Evolutionary conservation across 1,140 invertebrate genomes (phyloP), one percentile per base, ranked within the genome.

Genomic region (Drosophila ercepeae): DNA sequence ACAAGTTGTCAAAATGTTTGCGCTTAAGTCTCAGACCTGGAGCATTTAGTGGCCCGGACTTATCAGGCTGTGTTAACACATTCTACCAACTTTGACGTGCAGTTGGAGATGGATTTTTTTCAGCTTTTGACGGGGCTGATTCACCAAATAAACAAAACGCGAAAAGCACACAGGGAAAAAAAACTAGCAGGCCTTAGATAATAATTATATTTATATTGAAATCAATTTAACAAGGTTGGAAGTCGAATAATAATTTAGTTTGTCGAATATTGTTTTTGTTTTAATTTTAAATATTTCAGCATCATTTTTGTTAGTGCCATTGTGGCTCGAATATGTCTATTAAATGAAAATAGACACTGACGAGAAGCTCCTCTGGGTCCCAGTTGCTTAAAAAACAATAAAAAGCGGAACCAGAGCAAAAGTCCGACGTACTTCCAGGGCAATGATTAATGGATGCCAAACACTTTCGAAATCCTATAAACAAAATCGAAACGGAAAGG

Each of bases 1-100:
- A 88, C 82, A 88, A 88, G 77, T 88, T 88, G 82, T 88, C 82
- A 88, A 88, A 88, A 88, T 88, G 82, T 88, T 88, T 88, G 82
- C 61, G 36, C 55, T 59, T 48, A 74, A 79, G 58, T 79, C 75
- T 52, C 70, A 46, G 70, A 23, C 29, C 16, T 13, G 29, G 9
- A 48, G 54, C 54, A 64, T 64, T 64, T 64, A 21, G 60, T 60
- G 51, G 45, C 27, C 51, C 21, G 32, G 44, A 77, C 59, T 77
- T 88, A 81, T 86, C 77, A 82, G 49, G 19, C 51, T 64, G 55
- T 77, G 81, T 86, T 79, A 79, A 79, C 75, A 84, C 67, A 86
- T 69, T 18, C 19, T 73, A 73, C 57, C 78, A 61, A 57, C 58
- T 61, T 69, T 77, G 81, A 77, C 69, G 60, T 78, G 18, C 29